These are phyloP conservation scores for Oryzias woworae DNA, from an alignment of 2,113 vertebrate species.

Conservation along the genomic window DNA sequence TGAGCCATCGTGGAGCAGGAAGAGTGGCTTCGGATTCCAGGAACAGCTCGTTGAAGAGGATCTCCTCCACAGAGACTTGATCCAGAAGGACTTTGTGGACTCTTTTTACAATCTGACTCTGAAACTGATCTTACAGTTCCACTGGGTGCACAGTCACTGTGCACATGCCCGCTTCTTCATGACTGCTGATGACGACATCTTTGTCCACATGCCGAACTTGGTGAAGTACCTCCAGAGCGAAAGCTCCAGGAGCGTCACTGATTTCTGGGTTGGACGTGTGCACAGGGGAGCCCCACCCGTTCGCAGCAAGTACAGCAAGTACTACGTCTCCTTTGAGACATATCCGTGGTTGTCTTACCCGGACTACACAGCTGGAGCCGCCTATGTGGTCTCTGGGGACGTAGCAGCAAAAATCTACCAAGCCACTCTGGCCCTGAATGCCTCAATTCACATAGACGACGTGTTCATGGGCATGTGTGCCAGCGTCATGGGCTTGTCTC, in stretches of 20 bases:
- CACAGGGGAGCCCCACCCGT: constrained; percentile 87
- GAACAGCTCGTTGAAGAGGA: constrained; percentile 80
- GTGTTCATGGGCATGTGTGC: constrained; percentile 98
- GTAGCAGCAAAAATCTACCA: constrained; percentile 87
- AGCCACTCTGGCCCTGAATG: constrained; percentile 88
- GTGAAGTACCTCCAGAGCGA: constrained; percentile 84
- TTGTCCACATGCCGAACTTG: constrained; percentile 94
- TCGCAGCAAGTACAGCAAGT: constrained; percentile 88
- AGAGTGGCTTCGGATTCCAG: constrained; percentile 52
- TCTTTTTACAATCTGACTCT: constrained; percentile 94
- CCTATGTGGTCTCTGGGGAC: constrained; percentile 88
- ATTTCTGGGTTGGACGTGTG: constrained; percentile 92
- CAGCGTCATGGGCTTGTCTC: constrained; percentile 84
- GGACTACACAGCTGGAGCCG: constrained; percentile 92
- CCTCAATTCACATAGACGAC: constrained; percentile 92
- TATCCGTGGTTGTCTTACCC: constrained; percentile 93
- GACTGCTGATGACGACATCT: constrained; percentile 94
- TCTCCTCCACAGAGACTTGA: constrained; percentile 78
- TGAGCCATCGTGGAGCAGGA: constrained; percentile 13
- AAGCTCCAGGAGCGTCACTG: constrained; percentile 71
- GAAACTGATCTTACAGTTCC: constrained; percentile 92
- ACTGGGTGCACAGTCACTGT: constrained; percentile 89
- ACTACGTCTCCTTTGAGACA: constrained; percentile 90
- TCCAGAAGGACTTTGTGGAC: constrained; percentile 94
- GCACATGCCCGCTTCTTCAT: constrained; percentile 91